phyloP scores from a whole-genome alignment of 2,888 invertebrate species.

The Camponotus fellah region DNA sequence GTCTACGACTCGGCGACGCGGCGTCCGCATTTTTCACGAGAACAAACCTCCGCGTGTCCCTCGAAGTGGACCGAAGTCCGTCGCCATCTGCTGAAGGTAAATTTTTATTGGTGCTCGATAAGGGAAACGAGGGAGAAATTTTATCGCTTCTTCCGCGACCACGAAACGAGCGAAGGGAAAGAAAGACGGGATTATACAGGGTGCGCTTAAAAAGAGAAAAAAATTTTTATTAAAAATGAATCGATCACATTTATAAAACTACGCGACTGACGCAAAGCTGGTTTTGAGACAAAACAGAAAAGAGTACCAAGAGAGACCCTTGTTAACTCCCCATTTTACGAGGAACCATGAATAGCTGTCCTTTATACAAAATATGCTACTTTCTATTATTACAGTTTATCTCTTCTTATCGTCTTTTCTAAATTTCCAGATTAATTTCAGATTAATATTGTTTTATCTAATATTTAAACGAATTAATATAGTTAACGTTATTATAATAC shows the following conservation, averaged over 20 bases:
- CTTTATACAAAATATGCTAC: neutral
- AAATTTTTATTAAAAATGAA: neutral
- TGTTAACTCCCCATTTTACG: neutral
- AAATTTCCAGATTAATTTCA: neutral
- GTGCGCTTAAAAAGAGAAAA: conserved; percentile 23
- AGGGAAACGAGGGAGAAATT: conserved; percentile 33
- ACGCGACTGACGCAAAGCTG: neutral
- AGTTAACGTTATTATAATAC: neutral
- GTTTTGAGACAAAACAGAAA: conserved; percentile 17
- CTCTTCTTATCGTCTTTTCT: neutral
- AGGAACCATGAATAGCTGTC: neutral
- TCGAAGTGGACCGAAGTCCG: conserved; percentile 9
- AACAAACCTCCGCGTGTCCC: neutral
- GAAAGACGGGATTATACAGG: conserved; percentile 19
- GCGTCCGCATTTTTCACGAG: conserved; percentile 19
- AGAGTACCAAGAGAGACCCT: neutral
- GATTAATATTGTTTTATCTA: neutral
- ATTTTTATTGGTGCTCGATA: conserved; percentile 42
- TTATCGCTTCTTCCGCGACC: conserved; percentile 36
- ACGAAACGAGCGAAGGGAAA: conserved; percentile 5
- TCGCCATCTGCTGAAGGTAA: conserved; percentile 7
- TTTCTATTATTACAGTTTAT: neutral
- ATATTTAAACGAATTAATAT: conserved; percentile 6
- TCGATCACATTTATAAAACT: neutral
- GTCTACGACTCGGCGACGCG: conserved; percentile 24